Conservation (phyloP, 2,797 vertebrate genomes). For the Bradypodion ventrale region DNA sequence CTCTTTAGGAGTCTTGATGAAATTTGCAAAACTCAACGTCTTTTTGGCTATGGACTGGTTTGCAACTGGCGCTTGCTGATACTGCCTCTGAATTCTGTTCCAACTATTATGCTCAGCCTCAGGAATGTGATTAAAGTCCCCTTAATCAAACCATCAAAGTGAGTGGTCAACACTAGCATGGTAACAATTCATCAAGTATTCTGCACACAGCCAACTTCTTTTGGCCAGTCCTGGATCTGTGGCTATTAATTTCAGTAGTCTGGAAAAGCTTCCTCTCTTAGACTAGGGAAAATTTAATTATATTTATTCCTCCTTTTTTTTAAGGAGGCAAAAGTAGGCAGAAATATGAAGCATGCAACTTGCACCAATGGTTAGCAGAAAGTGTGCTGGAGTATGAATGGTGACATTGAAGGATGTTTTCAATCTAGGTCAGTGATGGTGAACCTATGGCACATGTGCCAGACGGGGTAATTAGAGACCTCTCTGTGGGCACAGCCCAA, state of each 20-base stretch:
- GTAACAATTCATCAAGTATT: too few species aligned
- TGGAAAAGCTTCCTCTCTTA: too few species aligned
- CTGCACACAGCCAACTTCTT: background rate
- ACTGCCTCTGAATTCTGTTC: background rate
- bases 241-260: background rate
- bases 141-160: background rate
- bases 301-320: background rate
- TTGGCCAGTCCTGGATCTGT: background rate
- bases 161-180: background rate
- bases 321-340: background rate
- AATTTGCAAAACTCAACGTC: background rate
- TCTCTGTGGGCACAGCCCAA: too few species aligned
- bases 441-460: too few species aligned
- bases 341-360: rapidly evolving
- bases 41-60: background rate
- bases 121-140: background rate
- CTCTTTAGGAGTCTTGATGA: background rate
- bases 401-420: background rate
- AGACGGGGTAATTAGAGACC: too few species aligned
- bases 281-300: background rate
- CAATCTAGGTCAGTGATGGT: too few species aligned
- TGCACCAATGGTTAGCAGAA: background rate
- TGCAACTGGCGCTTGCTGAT: background rate
- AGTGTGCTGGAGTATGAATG: background rate
- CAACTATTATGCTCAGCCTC: background rate